These are phyloP conservation scores for Creontiades dilutus DNA, from an alignment of 2,888 invertebrate species.

Conservation along the genomic window DNA sequence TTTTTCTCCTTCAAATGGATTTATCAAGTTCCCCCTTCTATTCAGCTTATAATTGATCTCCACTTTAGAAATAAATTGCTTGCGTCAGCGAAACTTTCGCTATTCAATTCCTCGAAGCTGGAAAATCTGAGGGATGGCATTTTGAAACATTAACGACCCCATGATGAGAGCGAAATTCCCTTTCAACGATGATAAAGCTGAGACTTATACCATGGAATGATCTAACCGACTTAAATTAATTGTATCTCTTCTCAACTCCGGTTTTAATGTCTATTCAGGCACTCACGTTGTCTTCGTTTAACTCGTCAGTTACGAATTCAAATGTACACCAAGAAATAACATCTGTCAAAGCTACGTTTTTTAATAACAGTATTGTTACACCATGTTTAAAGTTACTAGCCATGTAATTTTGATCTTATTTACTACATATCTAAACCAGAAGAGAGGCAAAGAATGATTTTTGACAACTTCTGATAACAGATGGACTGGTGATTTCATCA, in stretches of 20 bases:
- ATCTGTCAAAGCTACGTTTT: too few relatives aligned
- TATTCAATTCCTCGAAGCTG: neutral
- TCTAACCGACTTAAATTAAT: neutral
- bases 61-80: constrained; percentile 13
- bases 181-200: neutral
- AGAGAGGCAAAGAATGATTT: too few relatives aligned
- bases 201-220: neutral
- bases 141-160: neutral
- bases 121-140: neutral
- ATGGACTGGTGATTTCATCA: too few relatives aligned
- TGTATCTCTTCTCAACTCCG: neutral
- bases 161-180: neutral
- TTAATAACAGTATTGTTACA: too few relatives aligned
- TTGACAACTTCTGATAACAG: too few relatives aligned
- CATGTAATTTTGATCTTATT: too few relatives aligned
- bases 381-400: too few relatives aligned
- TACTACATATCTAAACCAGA: too few relatives aligned
- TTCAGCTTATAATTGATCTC: constrained; percentile 13
- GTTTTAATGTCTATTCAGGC: neutral
- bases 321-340: too few relatives aligned
- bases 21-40: neutral
- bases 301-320: too few relatives aligned
- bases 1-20: constrained; percentile 7
- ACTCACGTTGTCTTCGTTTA: too few relatives aligned
- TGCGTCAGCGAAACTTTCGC: constrained; percentile 3